Base-by-base conservation (phyloP, 2,113 vertebrate species). In the Bubalus kerabau region DNA sequence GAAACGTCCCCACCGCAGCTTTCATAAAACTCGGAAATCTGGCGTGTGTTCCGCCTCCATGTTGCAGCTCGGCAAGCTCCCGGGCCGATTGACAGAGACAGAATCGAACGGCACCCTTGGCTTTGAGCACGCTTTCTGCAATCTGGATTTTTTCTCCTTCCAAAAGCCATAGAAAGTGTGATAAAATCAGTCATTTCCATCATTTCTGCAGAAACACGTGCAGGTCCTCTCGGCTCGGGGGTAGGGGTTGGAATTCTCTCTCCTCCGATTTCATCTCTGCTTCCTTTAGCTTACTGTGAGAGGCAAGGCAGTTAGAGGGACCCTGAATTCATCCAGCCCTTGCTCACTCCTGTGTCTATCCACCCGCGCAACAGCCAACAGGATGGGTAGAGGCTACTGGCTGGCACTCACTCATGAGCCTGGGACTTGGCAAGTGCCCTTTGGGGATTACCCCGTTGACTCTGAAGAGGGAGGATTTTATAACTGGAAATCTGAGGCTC, bases 1-100 rank as follows among this genome's bases (percentile, higher is more conserved):
- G 97, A 97, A 96, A 64, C 0, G 48, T 32, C 91, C 89, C 94
- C 93, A 26, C 78, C 26, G 91, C 97, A 95, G 97, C 96, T 98
- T 91, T 90, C 94, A 2, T 5, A 54, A 76, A 76, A 83, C 85
- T 52, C 46, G 2, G 78, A 76, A 87, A 80, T 26, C 32, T 97
- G 97, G 98, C 91, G 2, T 24, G 36, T 2, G 59, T 81, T 83
- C 76, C 1, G 23, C 91, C 94, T 81, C 40, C 92, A 30, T 2
- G n/a, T 43, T 1, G 30, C 87, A 5, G 48, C 74, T 94, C 90
- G 13, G 94, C 81, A 30, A 36, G 95, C 54, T 95, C 97, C 48
- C 2, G 85, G 94, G 98, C 98, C 94, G 80, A 67, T 5, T 57
- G 50, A 86, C 76, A 50, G 93, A 85, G 92, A 64, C 2, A 1